Base-by-base conservation (phyloP, 1,140 invertebrate genomes). In the Leptopilina clavipes region DNA sequence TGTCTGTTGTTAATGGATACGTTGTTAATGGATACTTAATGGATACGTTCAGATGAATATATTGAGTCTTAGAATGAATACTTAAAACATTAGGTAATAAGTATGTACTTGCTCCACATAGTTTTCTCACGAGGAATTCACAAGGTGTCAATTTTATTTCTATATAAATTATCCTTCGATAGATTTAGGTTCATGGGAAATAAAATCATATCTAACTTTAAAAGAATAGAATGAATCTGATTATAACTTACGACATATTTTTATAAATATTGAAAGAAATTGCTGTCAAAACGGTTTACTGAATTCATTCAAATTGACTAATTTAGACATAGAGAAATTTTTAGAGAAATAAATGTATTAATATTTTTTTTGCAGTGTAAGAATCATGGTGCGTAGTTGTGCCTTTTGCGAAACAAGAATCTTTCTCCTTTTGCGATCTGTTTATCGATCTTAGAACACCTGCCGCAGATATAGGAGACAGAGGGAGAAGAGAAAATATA, bases 381-480 rank as follows among this genome's bases (percentile, higher is more conserved):
- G 73, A 79, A 81, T 73, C 74, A 65, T 45, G 70, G 40, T 71
- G 73, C 73, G 71, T 43, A 54, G 76, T 44, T 45, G 77, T 54
- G 37, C 37, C 52, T 76, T 74, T 52, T 56, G 73, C 73, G 73
- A 77, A 75, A 75, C 79, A 56, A 54, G 74, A 75, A 74, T 81
- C 72, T 75, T 73, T 70, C 73, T 79, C 54, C 77, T 81, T 83
- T 79, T 56, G 72, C 77, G 81, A 85, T 81, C 76, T 52, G 75
- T 76, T 82, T 84, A 85, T 84, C 75, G 79, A 84, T 83, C 78
- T 71, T 40, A 76, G 75, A 77, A 81, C 82, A 85, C 83, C 83
- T 85, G 79, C 80, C 76, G 81, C 59, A 80, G 73, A 56, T 75
- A 52, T 22, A 5, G 5, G 75, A 75, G 74, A 43, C 54, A 72